These are phyloP conservation scores for Thera britannica DNA, from an alignment of 2,888 invertebrate species.

Conservation along the genomic window DNA sequence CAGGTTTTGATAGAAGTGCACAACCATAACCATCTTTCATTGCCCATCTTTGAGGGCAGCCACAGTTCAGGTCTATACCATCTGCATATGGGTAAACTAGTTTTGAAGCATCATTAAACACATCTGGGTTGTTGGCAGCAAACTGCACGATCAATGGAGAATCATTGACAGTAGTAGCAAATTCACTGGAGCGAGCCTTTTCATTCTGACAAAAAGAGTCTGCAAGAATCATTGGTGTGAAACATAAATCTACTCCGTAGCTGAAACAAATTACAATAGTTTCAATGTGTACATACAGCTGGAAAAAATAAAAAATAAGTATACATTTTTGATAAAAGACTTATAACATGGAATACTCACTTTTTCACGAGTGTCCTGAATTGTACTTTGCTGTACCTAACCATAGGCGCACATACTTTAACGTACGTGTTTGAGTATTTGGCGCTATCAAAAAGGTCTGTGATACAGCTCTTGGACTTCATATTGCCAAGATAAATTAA, in stretches of 20 bases:
- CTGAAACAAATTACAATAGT: conserved; percentile 65
- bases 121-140: conserved; percentile 93
- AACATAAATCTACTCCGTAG: conserved; percentile 95
- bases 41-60: conserved; percentile 98
- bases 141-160: conserved; percentile 96
- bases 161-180: conserved; percentile 90
- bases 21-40: conserved; percentile 96
- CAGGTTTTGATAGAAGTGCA: conserved; percentile 92
- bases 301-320: too few species aligned
- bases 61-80: conserved; percentile 98
- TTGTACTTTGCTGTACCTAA: conserved; percentile 91
- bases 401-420: conserved; percentile 97
- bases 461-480: conserved; percentile 75
- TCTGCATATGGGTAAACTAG: conserved; percentile 93
- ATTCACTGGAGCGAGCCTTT: conserved; percentile 93
- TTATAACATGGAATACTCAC: conserved; percentile 51
- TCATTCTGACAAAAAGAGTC: conserved; percentile 95
- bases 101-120: conserved; percentile 94
- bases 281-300: too few species aligned
- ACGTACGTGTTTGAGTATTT: conserved; percentile 82
- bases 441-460: conserved; percentile 87
- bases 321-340: too few species aligned
- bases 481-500: conserved; percentile 35
- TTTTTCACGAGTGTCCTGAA: conserved; percentile 77
- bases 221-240: conserved; percentile 98